Base-by-base conservation (phyloP, 2,888 invertebrate species). In the Chesias legatella region DNA sequence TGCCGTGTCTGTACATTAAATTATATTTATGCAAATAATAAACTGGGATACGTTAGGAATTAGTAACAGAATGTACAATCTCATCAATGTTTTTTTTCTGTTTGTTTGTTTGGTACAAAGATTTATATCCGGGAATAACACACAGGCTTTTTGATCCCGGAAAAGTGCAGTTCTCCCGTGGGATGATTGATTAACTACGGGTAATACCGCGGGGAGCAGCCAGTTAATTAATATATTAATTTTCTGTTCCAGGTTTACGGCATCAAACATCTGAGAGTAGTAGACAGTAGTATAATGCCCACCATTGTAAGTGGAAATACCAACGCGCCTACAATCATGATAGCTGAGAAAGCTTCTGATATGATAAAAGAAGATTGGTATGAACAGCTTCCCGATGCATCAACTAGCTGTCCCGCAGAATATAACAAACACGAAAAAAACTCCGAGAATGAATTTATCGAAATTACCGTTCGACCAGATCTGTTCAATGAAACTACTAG, bases 251-350 rank as follows among this genome's bases (percentile, higher is more conserved):
- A 90, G 63, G 92, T 94, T 0, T 89, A 92, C 52, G 95, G 94
- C 0, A 79, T 95, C 0, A 73, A 79, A 7, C 89, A 90, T 4
- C 81, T 96, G 4, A 85, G 96, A 20, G 93, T 96, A 0, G 90
- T 95, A 1, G 96, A 96, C 68, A 94, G 92, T 0, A 95, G 95
- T 53, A 89, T 96, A 10, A 95, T 96, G 94, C 96, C 96, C 0
- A 90, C 79, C 1, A 94, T 96, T 36, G 88, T 92, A 0, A 93
- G 90, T 21, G 95, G 95, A 0, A 95, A 96, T 63, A 95, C 95
- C 0, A 95, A 95, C 60, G 95, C 94, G 0, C 94, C 95, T 0
- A 91, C 91, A 1, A 92, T 95, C 28, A 95, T 95, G 95, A 93
- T 96, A 27, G 95, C 93, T 0, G 95, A 96, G 65, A 95, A 94